phyloP scores from a whole-genome alignment of 2,888 invertebrate genomes.

The Pogonocherus hispidulus region DNA sequence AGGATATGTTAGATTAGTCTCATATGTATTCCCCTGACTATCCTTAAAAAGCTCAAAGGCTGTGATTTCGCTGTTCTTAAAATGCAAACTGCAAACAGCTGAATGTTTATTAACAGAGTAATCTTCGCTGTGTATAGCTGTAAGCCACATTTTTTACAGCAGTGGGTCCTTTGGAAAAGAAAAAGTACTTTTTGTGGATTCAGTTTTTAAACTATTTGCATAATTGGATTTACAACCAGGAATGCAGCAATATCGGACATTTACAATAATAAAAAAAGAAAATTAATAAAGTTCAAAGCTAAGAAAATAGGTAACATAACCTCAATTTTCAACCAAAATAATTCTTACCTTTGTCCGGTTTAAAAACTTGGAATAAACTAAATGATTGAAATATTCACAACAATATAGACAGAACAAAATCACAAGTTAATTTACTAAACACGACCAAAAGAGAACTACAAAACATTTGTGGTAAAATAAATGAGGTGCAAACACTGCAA shows the following conservation, averaged over 20 bases:
- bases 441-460: no score
- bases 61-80: background rate
- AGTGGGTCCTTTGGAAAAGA: background rate
- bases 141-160: conserved; percentile 6
- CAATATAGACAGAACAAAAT: no score
- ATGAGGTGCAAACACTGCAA: no score
- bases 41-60: background rate
- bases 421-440: no score
- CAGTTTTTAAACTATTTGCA: conserved; percentile 7
- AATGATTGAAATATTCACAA: no score
- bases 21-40: background rate
- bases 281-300: background rate
- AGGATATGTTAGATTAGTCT: background rate
- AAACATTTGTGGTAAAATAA: background rate
- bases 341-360: no score
- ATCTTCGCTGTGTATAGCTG: background rate
- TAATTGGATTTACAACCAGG: conserved; percentile 1
- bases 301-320: no score
- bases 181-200: background rate
- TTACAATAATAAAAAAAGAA: background rate
- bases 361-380: no score
- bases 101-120: background rate
- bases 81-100: background rate
- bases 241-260: conserved; percentile 3
- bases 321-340: no score